A percentile compares a stretch with the other conserved stretches of the same genome.
These are phyloP conservation scores for Odontomachus brunneus DNA, from an alignment of 1,140 invertebrate genomes.

Conservation along the genomic window DNA sequence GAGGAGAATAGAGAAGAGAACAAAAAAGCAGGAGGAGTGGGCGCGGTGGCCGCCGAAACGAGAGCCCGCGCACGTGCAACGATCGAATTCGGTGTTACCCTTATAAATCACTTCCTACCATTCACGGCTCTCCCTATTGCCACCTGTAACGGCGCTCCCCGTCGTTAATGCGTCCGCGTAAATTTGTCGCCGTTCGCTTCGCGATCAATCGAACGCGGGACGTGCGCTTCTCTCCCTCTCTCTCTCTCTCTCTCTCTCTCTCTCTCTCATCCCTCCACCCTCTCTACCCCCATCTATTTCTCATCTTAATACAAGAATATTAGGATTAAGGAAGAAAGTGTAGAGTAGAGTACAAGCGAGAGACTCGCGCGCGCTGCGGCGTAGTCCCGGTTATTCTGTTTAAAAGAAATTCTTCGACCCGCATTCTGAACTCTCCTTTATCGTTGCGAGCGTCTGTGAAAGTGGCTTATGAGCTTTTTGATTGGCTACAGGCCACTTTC, in stretches of 20 bases:
- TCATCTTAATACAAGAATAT: constrained; percentile 7
- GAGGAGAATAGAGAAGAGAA: background rate
- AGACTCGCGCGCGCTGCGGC: background rate
- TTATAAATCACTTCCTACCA: constrained; percentile 62
- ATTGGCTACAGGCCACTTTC: too few relatives aligned
- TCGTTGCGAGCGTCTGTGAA: too few relatives aligned
- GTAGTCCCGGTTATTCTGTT: too few relatives aligned
- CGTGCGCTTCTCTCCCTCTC: too few relatives aligned
- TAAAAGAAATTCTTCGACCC: too few relatives aligned
- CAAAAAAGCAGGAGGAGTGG: background rate
- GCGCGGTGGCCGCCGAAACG: constrained; percentile 28
- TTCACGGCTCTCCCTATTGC: constrained; percentile 38
- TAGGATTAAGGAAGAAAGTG: background rate
- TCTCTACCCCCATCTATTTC: background rate
- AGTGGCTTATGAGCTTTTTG: too few relatives aligned
- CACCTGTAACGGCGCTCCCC: constrained; percentile 44
- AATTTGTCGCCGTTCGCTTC: constrained; percentile 44
- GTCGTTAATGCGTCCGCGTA: constrained; percentile 46
- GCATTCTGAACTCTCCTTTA: too few relatives aligned
- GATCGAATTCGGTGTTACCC: constrained; percentile 56
- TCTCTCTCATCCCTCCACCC: too few relatives aligned
- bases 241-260: too few relatives aligned
- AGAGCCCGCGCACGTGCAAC: constrained; percentile 54
- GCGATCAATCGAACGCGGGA: constrained; percentile 32
- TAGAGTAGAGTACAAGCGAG: background rate